These are phyloP conservation scores for Polypterus senegalus DNA, from an alignment of 2,113 vertebrate genomes.

Conservation along the genomic window DNA sequence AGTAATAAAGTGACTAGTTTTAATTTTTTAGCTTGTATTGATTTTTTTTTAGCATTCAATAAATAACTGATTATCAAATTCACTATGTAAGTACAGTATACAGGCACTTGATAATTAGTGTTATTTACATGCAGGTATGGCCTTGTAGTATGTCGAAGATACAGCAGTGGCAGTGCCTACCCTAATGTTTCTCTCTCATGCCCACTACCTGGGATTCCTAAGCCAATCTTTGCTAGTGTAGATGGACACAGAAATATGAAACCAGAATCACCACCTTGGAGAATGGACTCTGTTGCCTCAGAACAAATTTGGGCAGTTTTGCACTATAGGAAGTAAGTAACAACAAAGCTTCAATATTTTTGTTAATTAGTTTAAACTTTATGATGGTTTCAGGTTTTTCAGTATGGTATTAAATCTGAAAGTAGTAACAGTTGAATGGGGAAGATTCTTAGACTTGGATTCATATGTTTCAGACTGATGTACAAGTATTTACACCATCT, in stretches of 20 bases:
- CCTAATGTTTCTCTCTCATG: constrained; percentile 60
- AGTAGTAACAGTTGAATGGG: no score
- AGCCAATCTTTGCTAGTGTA: constrained; percentile 69
- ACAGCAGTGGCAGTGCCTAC: constrained; percentile 57
- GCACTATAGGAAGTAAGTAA: constrained; percentile 84
- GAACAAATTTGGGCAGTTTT: constrained; percentile 92
- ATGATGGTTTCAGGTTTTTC: no score
- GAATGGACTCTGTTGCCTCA: constrained; percentile 80
- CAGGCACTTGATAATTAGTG: background rate
- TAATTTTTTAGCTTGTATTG: background rate
- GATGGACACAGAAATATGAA: constrained; percentile 76
- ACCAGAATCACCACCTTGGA: constrained; percentile 80
- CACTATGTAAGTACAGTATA: background rate
- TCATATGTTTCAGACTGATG: no score
- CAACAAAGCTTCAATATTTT: no score
- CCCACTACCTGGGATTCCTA: constrained; percentile 72
- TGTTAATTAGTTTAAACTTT: no score
- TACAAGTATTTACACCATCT: no score
- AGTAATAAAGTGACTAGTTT: background rate
- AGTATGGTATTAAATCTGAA: no score
- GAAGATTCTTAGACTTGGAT: no score
- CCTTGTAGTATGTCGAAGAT: constrained; percentile 49
- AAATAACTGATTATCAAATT: background rate
- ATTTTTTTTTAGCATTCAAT: background rate
- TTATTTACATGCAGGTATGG: constrained; percentile 48